Percentiles rank a stretch among this genome's conserved stretches.
Conservation (phyloP, 2,888 invertebrate genomes). For the Nomada ferruginata region DNA sequence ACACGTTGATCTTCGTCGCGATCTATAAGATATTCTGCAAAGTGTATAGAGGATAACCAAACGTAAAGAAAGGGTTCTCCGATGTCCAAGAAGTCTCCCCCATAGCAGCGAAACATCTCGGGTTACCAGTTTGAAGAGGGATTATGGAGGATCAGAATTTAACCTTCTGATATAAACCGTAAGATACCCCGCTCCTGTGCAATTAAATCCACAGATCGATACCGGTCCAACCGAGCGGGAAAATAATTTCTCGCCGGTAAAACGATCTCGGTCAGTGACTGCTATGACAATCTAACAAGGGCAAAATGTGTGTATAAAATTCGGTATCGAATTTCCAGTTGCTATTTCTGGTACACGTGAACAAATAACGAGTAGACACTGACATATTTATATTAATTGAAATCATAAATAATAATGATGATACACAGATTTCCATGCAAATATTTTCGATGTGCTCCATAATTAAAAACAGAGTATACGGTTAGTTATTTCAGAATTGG, state of each 20-base stretch:
- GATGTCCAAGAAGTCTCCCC: slow-evolving; percentile 33
- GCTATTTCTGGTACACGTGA: too few relatives aligned
- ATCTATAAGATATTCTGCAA: slow-evolving; percentile 28
- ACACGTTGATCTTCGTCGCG: slow-evolving; percentile 24
- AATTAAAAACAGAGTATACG: too few relatives aligned
- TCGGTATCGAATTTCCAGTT: background rate
- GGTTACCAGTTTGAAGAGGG: slow-evolving; percentile 66
- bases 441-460: too few relatives aligned
- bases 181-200: slow-evolving; percentile 58
- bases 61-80: slow-evolving; percentile 53
- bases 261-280: slow-evolving; percentile 33
- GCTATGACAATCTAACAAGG: slow-evolving; percentile 7
- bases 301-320: slow-evolving; percentile 11
- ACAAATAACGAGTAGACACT: too few relatives aligned
- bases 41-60: slow-evolving; percentile 36
- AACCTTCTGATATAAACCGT: slow-evolving; percentile 57
- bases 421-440: too few relatives aligned
- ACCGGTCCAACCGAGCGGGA: slow-evolving; percentile 41
- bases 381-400: too few relatives aligned
- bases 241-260: slow-evolving; percentile 54
- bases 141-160: slow-evolving; percentile 69
- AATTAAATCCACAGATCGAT: slow-evolving; percentile 71
- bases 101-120: slow-evolving; percentile 54
- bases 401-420: too few relatives aligned
- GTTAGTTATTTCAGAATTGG: too few relatives aligned